phyloP scores from a whole-genome alignment of 2,113 vertebrate genomes.

The Oreochromis tanganicae region DNA sequence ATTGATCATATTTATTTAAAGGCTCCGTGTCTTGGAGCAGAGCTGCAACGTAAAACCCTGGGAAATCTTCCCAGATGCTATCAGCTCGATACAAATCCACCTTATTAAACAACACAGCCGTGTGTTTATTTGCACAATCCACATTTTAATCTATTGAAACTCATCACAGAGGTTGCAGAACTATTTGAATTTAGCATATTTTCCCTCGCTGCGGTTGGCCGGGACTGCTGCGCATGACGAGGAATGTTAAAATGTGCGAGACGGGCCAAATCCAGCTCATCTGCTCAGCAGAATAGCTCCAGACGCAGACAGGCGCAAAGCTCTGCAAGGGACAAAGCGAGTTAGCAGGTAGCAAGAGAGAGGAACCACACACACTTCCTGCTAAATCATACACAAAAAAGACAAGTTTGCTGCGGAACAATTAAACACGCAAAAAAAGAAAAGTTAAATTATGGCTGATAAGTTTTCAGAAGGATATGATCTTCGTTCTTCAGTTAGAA shows the following conservation, averaged over 20 bases:
- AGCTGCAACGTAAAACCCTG: background rate
- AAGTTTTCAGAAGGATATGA: background rate
- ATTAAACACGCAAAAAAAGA: background rate
- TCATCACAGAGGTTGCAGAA: background rate
- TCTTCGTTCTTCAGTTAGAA: background rate
- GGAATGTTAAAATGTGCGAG: conserved; percentile 72
- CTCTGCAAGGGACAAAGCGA: background rate
- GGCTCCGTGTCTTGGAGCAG: background rate
- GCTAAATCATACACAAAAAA: background rate
- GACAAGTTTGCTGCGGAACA: background rate
- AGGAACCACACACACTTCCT: background rate
- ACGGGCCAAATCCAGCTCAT: conserved; percentile 69
- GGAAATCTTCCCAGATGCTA: conserved; percentile 15
- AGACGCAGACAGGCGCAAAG: background rate
- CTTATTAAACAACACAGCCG: background rate
- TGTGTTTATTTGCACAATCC: background rate
- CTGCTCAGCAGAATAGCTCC: conserved; percentile 53
- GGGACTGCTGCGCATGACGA: conserved; percentile 66
- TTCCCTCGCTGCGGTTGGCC: background rate
- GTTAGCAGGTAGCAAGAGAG: conserved; percentile 58
- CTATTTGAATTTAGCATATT: background rate
- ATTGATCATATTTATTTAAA: conserved; percentile 60
- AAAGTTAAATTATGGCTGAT: background rate
- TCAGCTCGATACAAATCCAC: background rate
- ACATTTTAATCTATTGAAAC: background rate